Evolutionary conservation across 2,888 invertebrate species (phyloP), one percentile per base, ranked within the genome.

Genomic region (Congeria kusceri): DNA sequence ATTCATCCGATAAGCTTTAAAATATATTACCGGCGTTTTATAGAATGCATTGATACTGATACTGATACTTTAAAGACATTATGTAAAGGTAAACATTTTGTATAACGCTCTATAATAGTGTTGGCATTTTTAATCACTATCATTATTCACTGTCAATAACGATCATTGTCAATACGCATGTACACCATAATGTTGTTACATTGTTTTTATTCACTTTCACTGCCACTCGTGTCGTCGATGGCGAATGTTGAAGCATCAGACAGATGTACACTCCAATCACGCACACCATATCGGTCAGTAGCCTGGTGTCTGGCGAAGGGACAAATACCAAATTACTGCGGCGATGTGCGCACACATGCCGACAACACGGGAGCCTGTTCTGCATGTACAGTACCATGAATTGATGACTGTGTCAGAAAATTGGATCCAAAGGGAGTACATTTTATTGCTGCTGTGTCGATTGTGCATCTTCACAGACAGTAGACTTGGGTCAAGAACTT

Each of bases 261-360:
- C 3, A 68, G 23, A 13, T 46, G 25, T 3, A 58, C 3, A 15
- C 70, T 20, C 62, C 53, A 70, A 32, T 62, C 56, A 11, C 61
- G 20, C 2, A 69, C 69, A 7, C 69, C 59, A 13, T 39, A 59
- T 0, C 20, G 13, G 3, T 15, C 9, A 28, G 18, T 23, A 3
- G 15, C 1, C 3, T 25, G 18, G 25, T 59, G 49, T 20, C 65
- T 47, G 18, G 47, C 66, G 59, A 32, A 58, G 5, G 59, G n/a
- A 28, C 20, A 73, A 49, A 47, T 76, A 77, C 80, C 76, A 76
- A 0, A 80, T 9, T n/a, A 73, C 57, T 0, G 73, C 59, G 1
- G 73, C 80, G 25, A 76, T 25, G 57, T 80, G 80, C 3, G 73
- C 53, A 46, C 73, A 80, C 13, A 69, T 59, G 18, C 80, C 80